Evolutionary conservation across 2,888 invertebrate genomes (phyloP).

Genomic region (Lasiommata megera): DNA sequence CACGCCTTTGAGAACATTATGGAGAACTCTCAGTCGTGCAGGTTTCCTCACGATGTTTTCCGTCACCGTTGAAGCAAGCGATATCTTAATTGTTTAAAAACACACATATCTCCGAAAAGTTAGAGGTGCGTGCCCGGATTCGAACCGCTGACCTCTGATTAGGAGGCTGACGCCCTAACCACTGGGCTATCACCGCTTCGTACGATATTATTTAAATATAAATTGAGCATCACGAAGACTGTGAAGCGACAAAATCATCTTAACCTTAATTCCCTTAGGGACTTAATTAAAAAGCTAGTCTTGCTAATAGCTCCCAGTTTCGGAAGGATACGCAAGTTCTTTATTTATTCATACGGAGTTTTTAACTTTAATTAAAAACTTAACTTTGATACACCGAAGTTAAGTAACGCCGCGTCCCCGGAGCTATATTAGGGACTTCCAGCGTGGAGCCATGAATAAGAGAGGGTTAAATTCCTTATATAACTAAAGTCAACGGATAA

Average conservation of each 20-base stretch:
- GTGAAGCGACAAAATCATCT: not conserved
- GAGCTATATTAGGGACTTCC: conserved; percentile 17
- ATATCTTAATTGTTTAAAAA: too few relatives aligned
- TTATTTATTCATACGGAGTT: conserved; percentile 33
- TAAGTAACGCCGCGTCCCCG: conserved; percentile 18
- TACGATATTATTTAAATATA: too few relatives aligned
- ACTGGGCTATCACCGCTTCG: too few relatives aligned
- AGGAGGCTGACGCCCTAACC: too few relatives aligned
- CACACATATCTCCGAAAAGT: too few relatives aligned
- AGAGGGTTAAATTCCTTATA: conserved; percentile 17
- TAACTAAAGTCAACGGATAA: not conserved
- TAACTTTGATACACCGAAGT: conserved; percentile 28
- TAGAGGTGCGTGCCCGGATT: too few relatives aligned
- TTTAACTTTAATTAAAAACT: conserved; percentile 33
- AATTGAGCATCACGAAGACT: not conserved
- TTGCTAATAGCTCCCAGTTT: not conserved
- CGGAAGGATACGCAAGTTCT: conserved; percentile 15
- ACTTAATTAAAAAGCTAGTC: conserved; percentile 9
- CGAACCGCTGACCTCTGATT: too few relatives aligned
- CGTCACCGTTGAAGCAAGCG: too few relatives aligned
- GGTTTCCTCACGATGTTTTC: too few relatives aligned
- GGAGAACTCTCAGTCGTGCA: too few relatives aligned
- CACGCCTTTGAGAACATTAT: too few relatives aligned
- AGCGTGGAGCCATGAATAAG: conserved; percentile 19
- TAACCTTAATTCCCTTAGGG: not conserved